Percentiles rank a stretch among this genome's conserved stretches.
These are phyloP conservation scores for Calyptommatus sinebrachiatus DNA, from an alignment of 2,113 vertebrate species.

Conservation along the genomic window DNA sequence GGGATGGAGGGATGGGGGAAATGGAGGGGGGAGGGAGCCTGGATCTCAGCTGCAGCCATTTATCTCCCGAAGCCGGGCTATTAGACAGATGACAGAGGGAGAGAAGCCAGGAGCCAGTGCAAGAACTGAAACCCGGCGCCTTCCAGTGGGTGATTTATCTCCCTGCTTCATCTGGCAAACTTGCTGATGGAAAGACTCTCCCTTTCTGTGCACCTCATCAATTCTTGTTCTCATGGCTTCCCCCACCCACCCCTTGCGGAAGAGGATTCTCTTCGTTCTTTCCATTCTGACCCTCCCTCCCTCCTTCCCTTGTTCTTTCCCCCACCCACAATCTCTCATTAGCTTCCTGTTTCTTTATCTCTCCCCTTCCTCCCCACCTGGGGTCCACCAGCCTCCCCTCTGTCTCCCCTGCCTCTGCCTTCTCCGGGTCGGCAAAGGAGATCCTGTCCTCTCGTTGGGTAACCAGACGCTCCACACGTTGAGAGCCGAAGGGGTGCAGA, in stretches of 20 bases:
- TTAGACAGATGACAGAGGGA: slow-evolving; percentile 61
- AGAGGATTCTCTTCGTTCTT: slow-evolving; percentile 51
- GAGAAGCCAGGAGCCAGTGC: slow-evolving; percentile 37
- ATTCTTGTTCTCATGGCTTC: slow-evolving; percentile 66
- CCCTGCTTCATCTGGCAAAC: slow-evolving; percentile 66
- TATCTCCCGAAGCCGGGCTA: slow-evolving; percentile 47
- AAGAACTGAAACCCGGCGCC: slow-evolving; percentile 43
- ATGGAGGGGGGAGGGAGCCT: neutral
- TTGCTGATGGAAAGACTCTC: slow-evolving; percentile 71
- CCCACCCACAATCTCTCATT: neutral
- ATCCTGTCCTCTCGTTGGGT: too few species aligned
- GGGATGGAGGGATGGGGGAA: neutral
- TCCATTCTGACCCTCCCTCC: slow-evolving; percentile 17
- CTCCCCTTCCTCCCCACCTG: neutral
- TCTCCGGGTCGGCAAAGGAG: neutral
- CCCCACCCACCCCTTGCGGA: slow-evolving; percentile 36
- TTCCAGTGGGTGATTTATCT: slow-evolving; percentile 65
- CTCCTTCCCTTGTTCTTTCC: neutral
- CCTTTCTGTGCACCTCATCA: slow-evolving; percentile 71
- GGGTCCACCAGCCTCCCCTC: neutral
- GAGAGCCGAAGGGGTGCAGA: neutral
- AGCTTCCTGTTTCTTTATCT: neutral
- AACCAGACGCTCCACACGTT: neutral
- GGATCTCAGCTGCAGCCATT: slow-evolving; percentile 58
- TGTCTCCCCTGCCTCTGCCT: neutral